A percentile compares a stretch with the other conserved stretches of the same genome.
phyloP scores from a whole-genome alignment of 2,797 vertebrate genomes.

The Squalus acanthias region DNA sequence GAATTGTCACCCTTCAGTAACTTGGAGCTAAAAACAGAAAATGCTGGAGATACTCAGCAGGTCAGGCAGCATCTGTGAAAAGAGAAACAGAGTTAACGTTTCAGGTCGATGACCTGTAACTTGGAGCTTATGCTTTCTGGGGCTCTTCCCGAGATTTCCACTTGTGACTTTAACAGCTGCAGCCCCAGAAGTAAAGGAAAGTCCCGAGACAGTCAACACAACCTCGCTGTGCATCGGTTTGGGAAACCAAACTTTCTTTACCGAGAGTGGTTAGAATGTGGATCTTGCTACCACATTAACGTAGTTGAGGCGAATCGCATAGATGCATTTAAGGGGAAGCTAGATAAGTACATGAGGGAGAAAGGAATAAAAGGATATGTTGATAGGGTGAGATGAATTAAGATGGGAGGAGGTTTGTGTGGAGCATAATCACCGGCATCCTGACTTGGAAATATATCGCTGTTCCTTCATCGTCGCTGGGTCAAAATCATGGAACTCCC shows the following conservation, averaged over 20 bases:
- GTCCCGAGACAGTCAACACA: neutral
- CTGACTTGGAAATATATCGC: no score
- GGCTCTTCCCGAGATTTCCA: neutral
- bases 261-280: neutral
- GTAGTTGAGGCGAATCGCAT: neutral
- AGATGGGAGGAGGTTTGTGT: neutral
- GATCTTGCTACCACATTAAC: neutral
- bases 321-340: neutral
- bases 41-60: no score
- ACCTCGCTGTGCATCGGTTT: neutral
- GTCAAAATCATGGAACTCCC: no score
- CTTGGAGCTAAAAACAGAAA: no score
- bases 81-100: no score
- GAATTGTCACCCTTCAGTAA: neutral
- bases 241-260: neutral
- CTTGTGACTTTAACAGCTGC: neutral
- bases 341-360: neutral
- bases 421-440: neutral
- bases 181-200: neutral
- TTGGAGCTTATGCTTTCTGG: neutral
- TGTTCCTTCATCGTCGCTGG: no score
- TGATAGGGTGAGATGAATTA: neutral
- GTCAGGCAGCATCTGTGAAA: no score
- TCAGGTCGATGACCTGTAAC: neutral
- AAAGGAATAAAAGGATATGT: neutral